Evolutionary conservation across 30 jellyfish, hydroid and myxozoan species (phyloP), one percentile per base, ranked within the genome.

Genomic region (Turritopsis dohrnii): DNA sequence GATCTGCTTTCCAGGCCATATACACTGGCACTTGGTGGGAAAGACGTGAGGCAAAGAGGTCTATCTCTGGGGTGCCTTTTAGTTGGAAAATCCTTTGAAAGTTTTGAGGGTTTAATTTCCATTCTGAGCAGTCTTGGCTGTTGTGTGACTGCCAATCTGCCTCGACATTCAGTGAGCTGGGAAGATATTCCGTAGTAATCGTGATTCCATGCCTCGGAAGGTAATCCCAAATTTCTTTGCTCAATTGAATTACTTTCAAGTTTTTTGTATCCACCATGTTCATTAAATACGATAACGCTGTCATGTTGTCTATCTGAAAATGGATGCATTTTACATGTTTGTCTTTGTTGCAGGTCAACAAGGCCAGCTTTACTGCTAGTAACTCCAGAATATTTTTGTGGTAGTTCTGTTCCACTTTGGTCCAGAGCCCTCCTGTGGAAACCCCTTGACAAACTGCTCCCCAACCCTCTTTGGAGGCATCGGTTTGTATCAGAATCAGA

Each of bases 1-100:
- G 89, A n/a, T 86, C 94, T 22, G 94, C 80, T 29, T 52, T 60
- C 88, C 88, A 76, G 8, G 89, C 72, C 85, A 69, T 52, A 28
- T 87, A 87, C 41, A 65, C 13, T 16, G 87, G 92, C 22, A 80
- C 73, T 75, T 80, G 89, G 53, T 71, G 85, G 28, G 76, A 72
- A 1, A 86, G 85, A 25, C 90, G 16, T 41, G 95, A 84, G 27
- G 91, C 91, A 76, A 84, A 84, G 52, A 84, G 30, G 28, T 84
- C 91, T 69, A 75, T 27, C 21, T 74, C 82, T 16, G 84, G 85
- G 30, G 28, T 30, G 31, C 88, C 71, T 18, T 53, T 25, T 28
- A 23, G 21, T 18, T 30, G 88, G 23, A 85, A 82, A n/a, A 82
- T 28, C 54, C 26, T 27, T n/a, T 69, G 83, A 53, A 82, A 82